phyloP scores from a whole-genome alignment of 2,797 vertebrate genomes.

The Crenuchus spilurus region DNA sequence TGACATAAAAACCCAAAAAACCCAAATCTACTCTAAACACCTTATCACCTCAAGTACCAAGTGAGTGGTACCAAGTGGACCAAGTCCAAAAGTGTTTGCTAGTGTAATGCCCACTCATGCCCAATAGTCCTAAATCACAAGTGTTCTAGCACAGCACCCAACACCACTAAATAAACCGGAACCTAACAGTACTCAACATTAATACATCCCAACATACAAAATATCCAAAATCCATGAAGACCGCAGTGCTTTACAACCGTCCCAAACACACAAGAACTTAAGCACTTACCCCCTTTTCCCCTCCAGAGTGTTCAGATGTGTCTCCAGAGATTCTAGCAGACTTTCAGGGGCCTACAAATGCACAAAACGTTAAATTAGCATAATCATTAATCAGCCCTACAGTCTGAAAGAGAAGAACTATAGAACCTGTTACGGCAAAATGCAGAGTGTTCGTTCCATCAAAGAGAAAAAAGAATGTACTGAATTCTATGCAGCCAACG shows the following conservation, averaged over 20 bases:
- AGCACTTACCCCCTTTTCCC: slow-evolving; percentile 96
- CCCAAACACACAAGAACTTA: too few relatives aligned
- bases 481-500: too few relatives aligned
- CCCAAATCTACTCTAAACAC: too few relatives aligned
- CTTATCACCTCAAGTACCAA: too few relatives aligned
- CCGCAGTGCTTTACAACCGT: too few relatives aligned
- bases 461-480: too few relatives aligned
- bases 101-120: too few relatives aligned
- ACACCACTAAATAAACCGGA: background rate
- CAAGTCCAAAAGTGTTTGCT: too few relatives aligned
- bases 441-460: background rate
- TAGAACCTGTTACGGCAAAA: background rate
- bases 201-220: background rate
- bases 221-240: too few relatives aligned
- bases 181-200: background rate
- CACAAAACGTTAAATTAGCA: slow-evolving; percentile 40
- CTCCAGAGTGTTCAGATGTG: slow-evolving; percentile 97
- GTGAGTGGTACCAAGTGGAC: too few relatives aligned
- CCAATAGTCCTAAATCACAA: background rate
- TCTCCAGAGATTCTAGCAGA: slow-evolving; percentile 97
- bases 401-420: background rate
- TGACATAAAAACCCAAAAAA: too few relatives aligned
- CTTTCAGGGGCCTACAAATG: slow-evolving; percentile 92
- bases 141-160: background rate
- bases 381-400: background rate